phyloP scores from a whole-genome alignment of 1,140 invertebrate species.

The Acromyrmex charruanus region DNA sequence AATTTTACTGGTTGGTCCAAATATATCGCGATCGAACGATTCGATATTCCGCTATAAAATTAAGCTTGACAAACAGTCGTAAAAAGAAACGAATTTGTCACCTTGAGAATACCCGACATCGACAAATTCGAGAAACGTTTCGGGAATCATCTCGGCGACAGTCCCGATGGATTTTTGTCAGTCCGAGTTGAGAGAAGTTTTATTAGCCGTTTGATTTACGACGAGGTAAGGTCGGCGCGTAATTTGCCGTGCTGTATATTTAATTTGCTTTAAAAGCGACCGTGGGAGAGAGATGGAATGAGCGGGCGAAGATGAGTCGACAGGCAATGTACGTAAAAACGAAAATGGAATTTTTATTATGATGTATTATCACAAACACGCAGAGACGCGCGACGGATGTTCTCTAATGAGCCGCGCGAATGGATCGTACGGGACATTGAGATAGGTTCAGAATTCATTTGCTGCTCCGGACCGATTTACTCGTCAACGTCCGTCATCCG shows the following conservation, averaged over 20 bases:
- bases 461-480: slow-evolving; percentile 16
- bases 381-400: slow-evolving; percentile 3
- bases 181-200: slow-evolving; percentile 70
- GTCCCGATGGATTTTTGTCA: slow-evolving; percentile 66
- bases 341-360: slow-evolving; percentile 81
- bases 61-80: slow-evolving; percentile 14
- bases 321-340: slow-evolving; percentile 69
- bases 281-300: neutral
- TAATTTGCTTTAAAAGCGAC: slow-evolving; percentile 75
- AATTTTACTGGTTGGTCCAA: neutral
- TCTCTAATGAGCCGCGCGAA: slow-evolving; percentile 60
- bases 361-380: slow-evolving; percentile 57
- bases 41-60: slow-evolving; percentile 20
- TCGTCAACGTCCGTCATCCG: slow-evolving; percentile 28
- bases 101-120: neutral
- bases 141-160: neutral
- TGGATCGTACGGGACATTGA: slow-evolving; percentile 5
- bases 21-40: neutral
- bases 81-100: slow-evolving; percentile 7
- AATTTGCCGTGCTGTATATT: slow-evolving; percentile 81
- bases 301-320: neutral
- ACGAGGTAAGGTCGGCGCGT: slow-evolving; percentile 60
- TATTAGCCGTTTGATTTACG: slow-evolving; percentile 79
- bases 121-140: neutral
- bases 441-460: slow-evolving; percentile 41